A percentile compares a stretch with the other conserved stretches of the same genome.
Conservation (phyloP, 2,113 vertebrate species). For the Brachyistius frenatus region DNA sequence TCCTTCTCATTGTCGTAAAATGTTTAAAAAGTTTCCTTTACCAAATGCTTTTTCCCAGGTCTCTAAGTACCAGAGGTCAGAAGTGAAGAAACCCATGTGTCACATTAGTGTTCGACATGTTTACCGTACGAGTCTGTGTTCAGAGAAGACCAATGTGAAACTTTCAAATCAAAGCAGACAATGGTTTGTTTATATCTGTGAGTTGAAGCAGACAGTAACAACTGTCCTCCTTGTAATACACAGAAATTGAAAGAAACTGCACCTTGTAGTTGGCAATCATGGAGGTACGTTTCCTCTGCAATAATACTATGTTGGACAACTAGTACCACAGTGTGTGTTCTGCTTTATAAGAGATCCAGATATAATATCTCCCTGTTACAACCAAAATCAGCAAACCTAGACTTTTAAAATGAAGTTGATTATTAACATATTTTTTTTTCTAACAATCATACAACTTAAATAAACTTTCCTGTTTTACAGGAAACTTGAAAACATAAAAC, state of each 20-base stretch:
- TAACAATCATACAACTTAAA: neutral
- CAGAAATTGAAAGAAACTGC: conserved; percentile 12
- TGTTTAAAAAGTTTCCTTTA: neutral
- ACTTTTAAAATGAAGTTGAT: neutral
- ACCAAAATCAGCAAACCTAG: neutral
- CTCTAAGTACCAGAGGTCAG: conserved; percentile 28
- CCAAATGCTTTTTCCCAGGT: neutral
- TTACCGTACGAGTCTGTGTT: conserved; percentile 57
- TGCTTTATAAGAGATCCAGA: no score
- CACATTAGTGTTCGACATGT: conserved; percentile 33
- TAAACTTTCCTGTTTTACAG: neutral
- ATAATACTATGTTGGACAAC: neutral
- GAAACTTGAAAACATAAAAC: neutral
- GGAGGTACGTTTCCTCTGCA: neutral
- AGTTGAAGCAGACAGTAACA: conserved; percentile 9
- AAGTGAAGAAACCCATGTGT: conserved; percentile 41
- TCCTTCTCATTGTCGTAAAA: neutral
- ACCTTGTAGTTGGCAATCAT: conserved; percentile 2
- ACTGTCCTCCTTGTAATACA: conserved; percentile 2
- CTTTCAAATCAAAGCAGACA: conserved; percentile 15
- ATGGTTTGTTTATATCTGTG: conserved; percentile 13
- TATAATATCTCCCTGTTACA: neutral
- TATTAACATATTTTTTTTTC: neutral
- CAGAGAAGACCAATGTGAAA: conserved; percentile 16
- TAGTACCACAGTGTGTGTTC: no score